Evolutionary conservation across 2,888 invertebrate genomes (phyloP).

Genomic region (Cheilosia pagana): DNA sequence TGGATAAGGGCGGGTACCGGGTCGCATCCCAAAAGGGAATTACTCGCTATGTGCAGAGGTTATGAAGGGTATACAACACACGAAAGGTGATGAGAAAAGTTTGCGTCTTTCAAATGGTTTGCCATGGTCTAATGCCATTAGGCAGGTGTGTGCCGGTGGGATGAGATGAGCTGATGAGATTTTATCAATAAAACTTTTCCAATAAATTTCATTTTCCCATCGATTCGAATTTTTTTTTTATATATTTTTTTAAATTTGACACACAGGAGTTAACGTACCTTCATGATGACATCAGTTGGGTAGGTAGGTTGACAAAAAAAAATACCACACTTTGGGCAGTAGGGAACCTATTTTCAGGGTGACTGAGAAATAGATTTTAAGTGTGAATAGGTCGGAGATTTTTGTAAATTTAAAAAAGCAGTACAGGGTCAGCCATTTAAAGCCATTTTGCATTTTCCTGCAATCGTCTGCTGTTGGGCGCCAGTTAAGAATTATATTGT

Average conservation of each 20-base stretch:
- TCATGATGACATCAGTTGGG: not conserved
- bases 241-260: constrained; percentile 20
- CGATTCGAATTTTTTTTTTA: not conserved
- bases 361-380: no score
- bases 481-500: no score
- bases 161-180: constrained; percentile 48
- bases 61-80: constrained; percentile 32
- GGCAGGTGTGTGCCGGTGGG: not conserved
- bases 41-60: constrained; percentile 12
- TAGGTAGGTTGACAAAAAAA: no score
- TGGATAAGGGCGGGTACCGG: not conserved
- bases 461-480: no score
- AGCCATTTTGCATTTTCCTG: no score
- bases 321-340: no score
- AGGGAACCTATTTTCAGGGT: no score
- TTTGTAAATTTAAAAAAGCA: no score
- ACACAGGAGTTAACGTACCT: constrained; percentile 4
- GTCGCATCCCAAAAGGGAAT: constrained; percentile 9
- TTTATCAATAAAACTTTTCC: constrained; percentile 64
- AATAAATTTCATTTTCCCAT: constrained; percentile 65
- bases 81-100: constrained; percentile 62
- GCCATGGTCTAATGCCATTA: constrained; percentile 38
- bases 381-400: no score
- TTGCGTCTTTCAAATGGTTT: constrained; percentile 53
- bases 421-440: no score